Base-by-base conservation (phyloP, 2,113 vertebrate genomes). In the Ctenodactylus gundi region DNA sequence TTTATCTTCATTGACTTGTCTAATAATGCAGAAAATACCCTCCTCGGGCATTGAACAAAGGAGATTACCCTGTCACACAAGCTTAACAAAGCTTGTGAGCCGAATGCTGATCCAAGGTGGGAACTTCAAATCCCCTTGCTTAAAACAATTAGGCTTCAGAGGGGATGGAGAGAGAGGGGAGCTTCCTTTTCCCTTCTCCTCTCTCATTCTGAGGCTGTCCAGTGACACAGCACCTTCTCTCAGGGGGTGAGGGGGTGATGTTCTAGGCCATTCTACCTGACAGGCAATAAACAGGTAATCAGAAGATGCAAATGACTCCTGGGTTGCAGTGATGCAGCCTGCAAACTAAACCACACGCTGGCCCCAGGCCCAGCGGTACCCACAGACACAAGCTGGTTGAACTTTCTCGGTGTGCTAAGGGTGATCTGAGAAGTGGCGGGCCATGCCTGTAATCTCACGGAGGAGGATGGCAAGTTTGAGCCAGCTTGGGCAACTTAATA, bases 11-110 rank as follows among this genome's bases (percentile, higher is more conserved):
- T n/a, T 83, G 96, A 78, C 96, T 93, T 96, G 67, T 84, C 93
- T 97, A 67, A 96, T 97, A 96, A 88, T 10, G 20, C 91, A 96
- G 97, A 83, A 98, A 85, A 89, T 93, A 49, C 88, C 85, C 9
- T 95, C 95, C 92, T 21, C 64, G 29, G 96, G 92, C 94, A 64
- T 17, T 65, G 78, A 94, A 92, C 97, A 27, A 94, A 97, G 95
- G 95, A 85, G 78, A 92, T 96, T 97, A 92, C 49, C 87, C 93
- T 93, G 84, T 83, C 96, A 96, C 96, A 96, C 87, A 64, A 82
- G 75, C 88, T 17, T 18, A 96, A 75, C 87, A 90, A 67, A 80
- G 92, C 68, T 64, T 51, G 68, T 87, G 39, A 51, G 92, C 94
- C 36, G 94, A 75, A 96, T 80, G 53, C 78, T n/a, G 65, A 89